A percentile compares a stretch with the other conserved stretches of the same genome.
These are phyloP conservation scores for Tetanocera ferruginea DNA, from an alignment of 2,888 invertebrate genomes.

Conservation along the genomic window DNA sequence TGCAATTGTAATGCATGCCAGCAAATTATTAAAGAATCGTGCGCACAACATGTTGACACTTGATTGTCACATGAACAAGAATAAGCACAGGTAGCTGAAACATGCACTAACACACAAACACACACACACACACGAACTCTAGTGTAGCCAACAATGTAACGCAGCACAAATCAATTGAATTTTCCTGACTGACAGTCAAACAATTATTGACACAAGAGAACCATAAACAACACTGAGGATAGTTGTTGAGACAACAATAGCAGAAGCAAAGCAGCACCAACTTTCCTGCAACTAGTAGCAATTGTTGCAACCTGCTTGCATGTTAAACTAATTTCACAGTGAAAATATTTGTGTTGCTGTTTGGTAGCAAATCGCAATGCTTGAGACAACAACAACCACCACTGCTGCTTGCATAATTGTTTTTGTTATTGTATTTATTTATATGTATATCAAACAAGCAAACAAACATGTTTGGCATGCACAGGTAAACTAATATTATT, in stretches of 20 bases:
- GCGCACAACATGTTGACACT: slow-evolving; percentile 34
- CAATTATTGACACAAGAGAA: slow-evolving; percentile 33
- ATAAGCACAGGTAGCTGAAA: background rate
- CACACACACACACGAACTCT: background rate
- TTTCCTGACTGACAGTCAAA: slow-evolving; percentile 16
- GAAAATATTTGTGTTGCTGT: slow-evolving; percentile 12
- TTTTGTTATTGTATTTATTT: background rate
- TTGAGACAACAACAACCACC: background rate
- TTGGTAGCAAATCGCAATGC: background rate
- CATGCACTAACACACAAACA: background rate
- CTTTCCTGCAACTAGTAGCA: background rate
- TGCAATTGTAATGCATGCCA: slow-evolving; percentile 57
- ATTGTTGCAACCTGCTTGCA: background rate
- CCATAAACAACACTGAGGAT: slow-evolving; percentile 2
- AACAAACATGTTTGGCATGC: background rate
- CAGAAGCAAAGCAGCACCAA: background rate
- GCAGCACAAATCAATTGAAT: slow-evolving; percentile 19
- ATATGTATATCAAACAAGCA: background rate
- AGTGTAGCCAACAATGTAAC: background rate
- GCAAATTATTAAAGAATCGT: slow-evolving; percentile 57
- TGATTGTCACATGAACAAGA: slow-evolving; percentile 10
- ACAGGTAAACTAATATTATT: background rate
- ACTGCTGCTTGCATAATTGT: background rate
- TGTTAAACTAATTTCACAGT: slow-evolving; percentile 10
- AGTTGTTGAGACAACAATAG: slow-evolving; percentile 12